Evolutionary conservation across 1,140 invertebrate species (phyloP).

Genomic region (Heliconius eleuchia): DNA sequence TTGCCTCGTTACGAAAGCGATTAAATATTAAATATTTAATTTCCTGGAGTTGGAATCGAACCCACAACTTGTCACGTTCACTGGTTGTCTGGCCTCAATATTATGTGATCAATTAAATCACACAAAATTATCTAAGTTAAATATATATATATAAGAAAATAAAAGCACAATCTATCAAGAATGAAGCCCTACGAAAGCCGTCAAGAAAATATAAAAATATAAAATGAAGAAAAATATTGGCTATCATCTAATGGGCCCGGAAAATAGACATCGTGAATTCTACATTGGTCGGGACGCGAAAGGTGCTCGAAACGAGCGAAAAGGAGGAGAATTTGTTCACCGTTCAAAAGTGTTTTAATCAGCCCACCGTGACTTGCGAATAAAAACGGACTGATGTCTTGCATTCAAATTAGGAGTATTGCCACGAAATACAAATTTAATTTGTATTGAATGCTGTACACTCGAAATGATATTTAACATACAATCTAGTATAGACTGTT

Average conservation of each 20-base stretch:
- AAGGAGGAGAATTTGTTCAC: constrained; percentile 16
- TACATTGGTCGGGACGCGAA: constrained; percentile 16
- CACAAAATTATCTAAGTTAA: background rate
- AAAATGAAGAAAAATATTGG: constrained; percentile 15
- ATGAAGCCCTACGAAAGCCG: background rate
- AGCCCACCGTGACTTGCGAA: constrained; percentile 49
- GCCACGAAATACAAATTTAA: constrained; percentile 45
- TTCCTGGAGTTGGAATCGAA: no score
- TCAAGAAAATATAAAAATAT: background rate
- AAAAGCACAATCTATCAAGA: background rate
- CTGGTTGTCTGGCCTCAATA: no score
- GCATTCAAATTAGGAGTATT: constrained; percentile 50
- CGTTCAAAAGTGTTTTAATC: constrained; percentile 46
- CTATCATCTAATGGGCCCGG: constrained; percentile 18
- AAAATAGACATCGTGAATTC: constrained; percentile 21
- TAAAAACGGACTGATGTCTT: constrained; percentile 45
- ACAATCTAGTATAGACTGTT: background rate
- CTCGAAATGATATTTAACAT: no score
- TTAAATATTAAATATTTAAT: no score
- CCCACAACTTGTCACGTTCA: no score
- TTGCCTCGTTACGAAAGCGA: no score
- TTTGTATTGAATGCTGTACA: constrained; percentile 13
- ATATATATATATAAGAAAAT: background rate
- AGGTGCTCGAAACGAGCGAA: constrained; percentile 12
- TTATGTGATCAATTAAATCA: background rate